Percentiles rank a stretch among this genome's conserved stretches.
Conservation (phyloP, 2,113 vertebrate species). For the Lagopus muta region DNA sequence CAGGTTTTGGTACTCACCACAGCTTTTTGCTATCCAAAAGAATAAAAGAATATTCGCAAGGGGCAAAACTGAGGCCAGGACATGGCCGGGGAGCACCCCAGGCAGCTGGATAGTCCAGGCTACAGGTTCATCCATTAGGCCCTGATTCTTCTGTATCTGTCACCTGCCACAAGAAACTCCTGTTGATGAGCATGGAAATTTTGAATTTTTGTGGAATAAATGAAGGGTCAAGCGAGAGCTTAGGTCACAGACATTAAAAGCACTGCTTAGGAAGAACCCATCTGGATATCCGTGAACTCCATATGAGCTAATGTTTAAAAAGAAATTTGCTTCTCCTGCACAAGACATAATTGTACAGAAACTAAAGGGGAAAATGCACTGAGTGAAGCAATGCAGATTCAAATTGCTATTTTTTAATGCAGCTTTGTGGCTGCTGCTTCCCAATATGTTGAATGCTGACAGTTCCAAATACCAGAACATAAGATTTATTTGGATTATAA, state of each 20-base stretch:
- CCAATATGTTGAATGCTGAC: constrained; percentile 9
- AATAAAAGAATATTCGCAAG: not conserved
- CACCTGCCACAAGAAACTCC: not conserved
- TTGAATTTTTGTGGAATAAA: not conserved
- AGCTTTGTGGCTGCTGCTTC: constrained; percentile 12
- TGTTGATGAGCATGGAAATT: not conserved
- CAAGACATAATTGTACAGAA: not conserved
- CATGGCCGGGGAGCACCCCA: not conserved
- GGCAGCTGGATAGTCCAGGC: not conserved
- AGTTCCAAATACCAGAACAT: constrained; percentile 50
- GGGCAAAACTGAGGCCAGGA: not conserved
- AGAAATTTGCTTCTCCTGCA: not conserved
- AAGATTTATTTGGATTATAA: constrained; percentile 68
- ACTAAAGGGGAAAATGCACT: not conserved
- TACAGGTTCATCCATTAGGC: not conserved
- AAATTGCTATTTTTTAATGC: not conserved
- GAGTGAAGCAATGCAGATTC: not conserved
- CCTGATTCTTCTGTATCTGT: not conserved
- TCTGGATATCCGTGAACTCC: not conserved
- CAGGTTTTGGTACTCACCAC: not conserved
- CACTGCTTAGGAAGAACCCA: not conserved
- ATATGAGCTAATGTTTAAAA: not conserved
- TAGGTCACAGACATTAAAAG: not conserved
- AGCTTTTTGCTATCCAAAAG: not conserved
- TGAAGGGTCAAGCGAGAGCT: not conserved